A percentile compares a stretch with the other conserved stretches of the same genome.
These are phyloP conservation scores for Cyphomyrus discorhynchus DNA, from an alignment of 2,113 vertebrate species.

Conservation along the genomic window DNA sequence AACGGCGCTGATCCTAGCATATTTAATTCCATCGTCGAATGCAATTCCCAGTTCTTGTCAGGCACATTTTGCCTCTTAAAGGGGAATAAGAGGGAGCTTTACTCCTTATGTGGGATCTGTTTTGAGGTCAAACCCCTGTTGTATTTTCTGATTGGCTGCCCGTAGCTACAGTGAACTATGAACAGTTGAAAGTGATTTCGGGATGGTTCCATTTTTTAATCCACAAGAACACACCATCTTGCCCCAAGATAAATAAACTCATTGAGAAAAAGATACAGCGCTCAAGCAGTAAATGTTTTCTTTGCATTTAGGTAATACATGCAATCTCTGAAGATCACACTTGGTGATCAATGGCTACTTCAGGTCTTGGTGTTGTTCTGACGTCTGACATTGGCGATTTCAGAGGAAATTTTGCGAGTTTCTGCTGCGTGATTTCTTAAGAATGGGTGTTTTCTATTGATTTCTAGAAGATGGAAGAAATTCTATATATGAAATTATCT, in stretches of 20 bases:
- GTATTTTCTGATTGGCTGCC: not conserved
- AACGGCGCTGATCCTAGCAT: not conserved
- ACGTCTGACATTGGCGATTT: not conserved
- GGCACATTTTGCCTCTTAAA: not conserved
- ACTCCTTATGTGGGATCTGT: not conserved
- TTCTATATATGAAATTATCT: conserved; percentile 9
- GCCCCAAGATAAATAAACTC: not conserved
- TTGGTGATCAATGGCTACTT: not conserved
- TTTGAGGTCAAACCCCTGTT: conserved; percentile 2
- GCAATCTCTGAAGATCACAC: not conserved
- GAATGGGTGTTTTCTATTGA: not conserved
- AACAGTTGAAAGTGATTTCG: not conserved
- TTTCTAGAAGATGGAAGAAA: not conserved
- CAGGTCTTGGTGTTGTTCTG: not conserved
- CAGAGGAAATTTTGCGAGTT: not conserved
- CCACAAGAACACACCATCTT: not conserved
- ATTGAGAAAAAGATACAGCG: not conserved
- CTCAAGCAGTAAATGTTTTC: not conserved
- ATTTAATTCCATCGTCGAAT: conserved; percentile 4
- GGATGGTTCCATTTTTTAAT: not conserved
- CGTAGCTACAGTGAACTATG: not conserved
- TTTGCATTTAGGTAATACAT: not conserved
- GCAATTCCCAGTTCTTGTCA: conserved; percentile 8
- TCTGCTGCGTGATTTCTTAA: not conserved
- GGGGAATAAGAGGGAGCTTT: not conserved